These are phyloP conservation scores for Zygogramma bicolorata DNA, from an alignment of 2,888 invertebrate genomes.

Conservation along the genomic window DNA sequence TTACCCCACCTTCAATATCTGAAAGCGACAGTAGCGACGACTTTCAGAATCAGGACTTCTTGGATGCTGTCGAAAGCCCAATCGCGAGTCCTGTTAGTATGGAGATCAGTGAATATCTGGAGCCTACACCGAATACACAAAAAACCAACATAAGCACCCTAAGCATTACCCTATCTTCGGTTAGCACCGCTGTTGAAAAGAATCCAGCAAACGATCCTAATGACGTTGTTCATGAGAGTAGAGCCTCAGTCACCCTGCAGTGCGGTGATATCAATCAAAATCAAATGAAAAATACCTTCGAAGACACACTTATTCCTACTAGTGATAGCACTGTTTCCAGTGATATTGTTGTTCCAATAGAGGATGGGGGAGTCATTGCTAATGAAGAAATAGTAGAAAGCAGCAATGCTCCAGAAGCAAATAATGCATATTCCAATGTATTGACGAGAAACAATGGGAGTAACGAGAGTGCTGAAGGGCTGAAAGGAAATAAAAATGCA, in stretches of 20 bases:
- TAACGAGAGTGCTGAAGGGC: too few relatives aligned
- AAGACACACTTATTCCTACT: not conserved
- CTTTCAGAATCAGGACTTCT: constrained; percentile 50
- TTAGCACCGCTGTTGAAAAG: constrained; percentile 14
- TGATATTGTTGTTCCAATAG: not conserved
- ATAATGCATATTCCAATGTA: too few relatives aligned
- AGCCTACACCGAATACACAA: not conserved
- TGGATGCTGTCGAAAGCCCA: constrained; percentile 52
- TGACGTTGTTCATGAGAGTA: constrained; percentile 18
- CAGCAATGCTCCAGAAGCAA: not conserved
- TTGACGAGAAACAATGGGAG: too few relatives aligned
- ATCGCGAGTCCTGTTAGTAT: not conserved
- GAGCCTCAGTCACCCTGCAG: not conserved
- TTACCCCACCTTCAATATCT: constrained; percentile 38
- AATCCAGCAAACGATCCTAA: not conserved
- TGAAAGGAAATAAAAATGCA: not conserved
- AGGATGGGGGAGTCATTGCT: not conserved
- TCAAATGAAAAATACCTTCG: not conserved
- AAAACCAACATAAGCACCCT: constrained; percentile 35
- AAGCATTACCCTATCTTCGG: constrained; percentile 35
- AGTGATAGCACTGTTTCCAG: not conserved
- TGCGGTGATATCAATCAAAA: not conserved
- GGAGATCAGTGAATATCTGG: not conserved
- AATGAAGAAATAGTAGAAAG: not conserved
- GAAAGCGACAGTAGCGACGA: constrained; percentile 54